Conservation (phyloP, 2,113 vertebrate genomes). For the Rhinoderma darwinii region DNA sequence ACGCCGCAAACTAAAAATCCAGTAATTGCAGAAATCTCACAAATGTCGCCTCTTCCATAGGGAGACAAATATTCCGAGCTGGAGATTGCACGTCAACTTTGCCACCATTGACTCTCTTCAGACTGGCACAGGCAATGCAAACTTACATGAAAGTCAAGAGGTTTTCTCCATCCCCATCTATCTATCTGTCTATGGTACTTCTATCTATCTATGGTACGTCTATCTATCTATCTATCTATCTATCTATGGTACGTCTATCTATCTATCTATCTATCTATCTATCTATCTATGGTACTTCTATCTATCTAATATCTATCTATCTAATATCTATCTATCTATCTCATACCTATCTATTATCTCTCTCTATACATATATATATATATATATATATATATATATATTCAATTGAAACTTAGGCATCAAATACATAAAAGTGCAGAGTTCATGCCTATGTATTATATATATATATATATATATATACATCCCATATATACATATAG, state of each 20-base stretch:
- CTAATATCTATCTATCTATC: too few species aligned
- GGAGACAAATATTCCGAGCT: neutral
- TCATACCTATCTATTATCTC: too few species aligned
- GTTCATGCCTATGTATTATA: too few species aligned
- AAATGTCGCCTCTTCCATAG: neutral
- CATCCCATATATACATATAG: too few species aligned
- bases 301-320: too few species aligned
- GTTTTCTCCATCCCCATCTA: neutral
- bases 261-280: too few species aligned
- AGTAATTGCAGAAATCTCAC: slow-evolving; percentile 36
- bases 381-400: too few species aligned
- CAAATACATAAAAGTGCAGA: neutral
- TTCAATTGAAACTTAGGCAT: neutral
- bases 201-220: too few species aligned
- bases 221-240: too few species aligned
- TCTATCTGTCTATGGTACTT: neutral
- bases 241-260: too few species aligned
- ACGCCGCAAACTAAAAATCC: slow-evolving; percentile 33
- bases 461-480: neutral
- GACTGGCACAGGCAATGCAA: neutral
- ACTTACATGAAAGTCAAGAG: neutral
- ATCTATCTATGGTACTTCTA: too few species aligned
- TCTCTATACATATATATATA: too few species aligned
- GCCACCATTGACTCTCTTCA: neutral
- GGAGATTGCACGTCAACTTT: slow-evolving; percentile 6